Conservation (phyloP, 2,888 invertebrate genomes). For the Tholera decimalis region DNA sequence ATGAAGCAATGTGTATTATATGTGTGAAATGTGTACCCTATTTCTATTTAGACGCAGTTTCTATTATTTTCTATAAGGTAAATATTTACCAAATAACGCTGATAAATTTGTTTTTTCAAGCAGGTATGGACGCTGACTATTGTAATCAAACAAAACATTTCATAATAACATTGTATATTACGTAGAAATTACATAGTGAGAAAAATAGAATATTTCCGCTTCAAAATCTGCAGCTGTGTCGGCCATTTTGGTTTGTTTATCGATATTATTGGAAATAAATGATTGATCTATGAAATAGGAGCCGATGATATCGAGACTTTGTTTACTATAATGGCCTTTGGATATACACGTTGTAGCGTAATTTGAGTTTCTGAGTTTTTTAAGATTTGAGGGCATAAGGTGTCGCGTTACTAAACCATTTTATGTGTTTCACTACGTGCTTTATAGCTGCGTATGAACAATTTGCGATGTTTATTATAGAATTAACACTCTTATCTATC, state of each 20-base stretch:
- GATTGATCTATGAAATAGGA: slow-evolving; percentile 72
- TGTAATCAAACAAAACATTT: slow-evolving; percentile 62
- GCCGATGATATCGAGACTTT: slow-evolving; percentile 67
- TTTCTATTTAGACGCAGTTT: slow-evolving; percentile 47
- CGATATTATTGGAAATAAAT: slow-evolving; percentile 65
- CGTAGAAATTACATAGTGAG: slow-evolving; percentile 42
- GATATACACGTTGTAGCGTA: slow-evolving; percentile 42
- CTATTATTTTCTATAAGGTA: slow-evolving; percentile 16
- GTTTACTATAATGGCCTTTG: slow-evolving; percentile 65
- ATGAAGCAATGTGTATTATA: too few relatives aligned
- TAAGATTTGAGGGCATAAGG: slow-evolving; percentile 47
- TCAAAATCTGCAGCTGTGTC: slow-evolving; percentile 30
- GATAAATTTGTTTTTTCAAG: slow-evolving; percentile 12
- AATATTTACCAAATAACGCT: slow-evolving; percentile 48
- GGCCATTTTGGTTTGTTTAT: slow-evolving; percentile 52
- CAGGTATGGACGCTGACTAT: slow-evolving; percentile 57
- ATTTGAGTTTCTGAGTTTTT: slow-evolving; percentile 50
- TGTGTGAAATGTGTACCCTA: too few relatives aligned
- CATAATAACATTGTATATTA: slow-evolving; percentile 59
- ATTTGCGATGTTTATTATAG: slow-evolving; percentile 26
- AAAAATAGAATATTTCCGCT: slow-evolving; percentile 46
- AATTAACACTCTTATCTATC: slow-evolving; percentile 6
- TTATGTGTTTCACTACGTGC: slow-evolving; percentile 15
- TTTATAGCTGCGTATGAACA: slow-evolving; percentile 17
- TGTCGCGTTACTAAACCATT: slow-evolving; percentile 39